Evolutionary conservation across 2,797 vertebrate species (phyloP), one percentile per base, ranked within the genome.

Genomic region (Rhodeus uyekii): DNA sequence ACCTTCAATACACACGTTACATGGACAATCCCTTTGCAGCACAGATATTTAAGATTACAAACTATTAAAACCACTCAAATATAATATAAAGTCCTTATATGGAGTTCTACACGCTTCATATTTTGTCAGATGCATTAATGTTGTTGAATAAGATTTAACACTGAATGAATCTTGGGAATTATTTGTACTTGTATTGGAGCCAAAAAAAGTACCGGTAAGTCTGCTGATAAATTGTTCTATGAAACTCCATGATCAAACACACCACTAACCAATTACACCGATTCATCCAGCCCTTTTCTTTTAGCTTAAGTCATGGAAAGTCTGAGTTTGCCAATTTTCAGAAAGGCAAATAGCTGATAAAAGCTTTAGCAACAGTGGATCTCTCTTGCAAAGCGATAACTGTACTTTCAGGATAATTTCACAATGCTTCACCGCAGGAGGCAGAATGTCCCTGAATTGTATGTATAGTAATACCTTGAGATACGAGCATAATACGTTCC

Each of bases 81-180:
- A 3, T 5, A 32, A 61, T 29, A 8, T 61, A 46, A 32, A 53
- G 12, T 53, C 22, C 24, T 36, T 3, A 38, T 48, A 22, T 55
- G 22, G 71, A 53, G 19, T 8, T 72, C 6, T 22, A 36, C 8
- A 19, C n/a, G 46, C 36, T 8, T 44, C 10, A 42, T 68, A 44
- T 5, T 39, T 0, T 16, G 76, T 69, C 22, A 39, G 32, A 24
- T 34, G 5, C 34, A 50, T 39, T 50, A 44, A 12, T 19, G 44
- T 13, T 50, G 32, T 29, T 68, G 27, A 24, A 19, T 14, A 80
- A 76, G 27, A 32, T 22, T 53, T 13, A 58, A 36, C 46, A 10
- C 9, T 77, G 58, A 85, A 53, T 64, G 38, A 73, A 69, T 74
- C 24, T 71, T 36, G 44, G 13, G 19, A 63, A 29, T n/a, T n/a